phyloP scores from a whole-genome alignment of 2,888 invertebrate species.

The Sphaeridia pumilis region DNA sequence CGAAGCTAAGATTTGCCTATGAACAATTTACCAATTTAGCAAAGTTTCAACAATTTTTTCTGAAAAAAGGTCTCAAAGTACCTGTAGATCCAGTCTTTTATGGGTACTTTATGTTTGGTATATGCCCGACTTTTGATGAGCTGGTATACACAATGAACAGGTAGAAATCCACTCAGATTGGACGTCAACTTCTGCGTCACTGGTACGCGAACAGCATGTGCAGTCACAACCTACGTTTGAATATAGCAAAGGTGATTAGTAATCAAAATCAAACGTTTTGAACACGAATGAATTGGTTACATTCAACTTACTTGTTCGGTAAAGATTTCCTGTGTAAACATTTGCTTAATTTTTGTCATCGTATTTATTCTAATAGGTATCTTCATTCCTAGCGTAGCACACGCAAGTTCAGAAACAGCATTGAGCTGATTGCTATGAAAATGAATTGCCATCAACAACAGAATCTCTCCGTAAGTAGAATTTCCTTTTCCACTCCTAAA shows the following conservation, averaged over 20 bases:
- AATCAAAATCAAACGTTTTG: not conserved
- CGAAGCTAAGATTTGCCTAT: conserved; percentile 73
- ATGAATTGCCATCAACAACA: conserved; percentile 89
- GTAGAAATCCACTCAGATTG: conserved; percentile 78
- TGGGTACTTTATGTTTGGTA: conserved; percentile 89
- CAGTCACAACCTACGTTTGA: conserved; percentile 64
- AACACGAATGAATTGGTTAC: not conserved
- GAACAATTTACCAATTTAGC: too few species aligned
- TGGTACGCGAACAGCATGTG: conserved; percentile 90
- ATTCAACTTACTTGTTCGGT: conserved; percentile 81
- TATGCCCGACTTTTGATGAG: conserved; percentile 85
- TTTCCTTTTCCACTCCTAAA: conserved; percentile 38
- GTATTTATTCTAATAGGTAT: conserved; percentile 76
- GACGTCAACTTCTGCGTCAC: conserved; percentile 81
- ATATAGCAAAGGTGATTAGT: not conserved
- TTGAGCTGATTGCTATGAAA: conserved; percentile 90
- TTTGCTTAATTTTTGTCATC: conserved; percentile 75
- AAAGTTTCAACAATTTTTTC: too few species aligned
- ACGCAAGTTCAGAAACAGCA: conserved; percentile 86
- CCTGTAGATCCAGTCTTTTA: conserved; percentile 88
- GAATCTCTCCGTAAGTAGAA: conserved; percentile 89
- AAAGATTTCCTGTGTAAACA: conserved; percentile 93
- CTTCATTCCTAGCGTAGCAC: conserved; percentile 89
- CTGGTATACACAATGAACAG: conserved; percentile 94
- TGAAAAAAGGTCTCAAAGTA: too few species aligned